Evolutionary conservation across 2,113 vertebrate genomes (phyloP).

Genomic region (Datnioides undecimradiatus): DNA sequence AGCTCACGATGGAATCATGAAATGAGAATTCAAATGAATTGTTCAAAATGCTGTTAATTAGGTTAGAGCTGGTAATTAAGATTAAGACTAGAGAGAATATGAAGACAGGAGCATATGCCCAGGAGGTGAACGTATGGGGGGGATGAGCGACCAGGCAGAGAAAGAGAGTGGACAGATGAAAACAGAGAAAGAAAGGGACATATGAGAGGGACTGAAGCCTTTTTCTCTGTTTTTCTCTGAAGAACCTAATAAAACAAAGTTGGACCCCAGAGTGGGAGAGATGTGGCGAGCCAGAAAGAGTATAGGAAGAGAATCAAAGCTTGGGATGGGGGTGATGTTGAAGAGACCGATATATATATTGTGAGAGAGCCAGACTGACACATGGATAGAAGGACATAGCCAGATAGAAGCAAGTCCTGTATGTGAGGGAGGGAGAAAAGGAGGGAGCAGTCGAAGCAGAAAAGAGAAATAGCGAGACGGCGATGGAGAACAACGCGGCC

Average conservation of each 20-base stretch:
- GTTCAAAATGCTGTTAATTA: slow-evolving; percentile 69
- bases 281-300: slow-evolving; percentile 40
- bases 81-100: slow-evolving; percentile 35
- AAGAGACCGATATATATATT: slow-evolving; percentile 40
- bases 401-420: slow-evolving; percentile 37
- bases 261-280: slow-evolving; percentile 48
- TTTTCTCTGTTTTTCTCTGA: slow-evolving; percentile 33
- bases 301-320: slow-evolving; percentile 3
- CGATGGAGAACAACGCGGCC: slow-evolving; percentile 58
- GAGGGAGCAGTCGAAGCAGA: slow-evolving; percentile 31
- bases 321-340: slow-evolving; percentile 14
- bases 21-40: slow-evolving; percentile 46
- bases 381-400: slow-evolving; percentile 32
- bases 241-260: slow-evolving; percentile 62
- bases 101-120: slow-evolving; percentile 43
- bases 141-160: slow-evolving; percentile 23
- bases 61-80: slow-evolving; percentile 65
- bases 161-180: slow-evolving; percentile 38
- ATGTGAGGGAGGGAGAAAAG: slow-evolving; percentile 25
- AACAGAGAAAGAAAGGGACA: slow-evolving; percentile 39
- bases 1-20: slow-evolving; percentile 8
- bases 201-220: slow-evolving; percentile 15
- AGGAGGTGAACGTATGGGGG: slow-evolving; percentile 40
- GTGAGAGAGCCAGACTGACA: slow-evolving; percentile 35
- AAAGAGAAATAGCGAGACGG: slow-evolving; percentile 40